Base-by-base conservation (phyloP, 2,888 invertebrate species). In the Brachypterus glaber region DNA sequence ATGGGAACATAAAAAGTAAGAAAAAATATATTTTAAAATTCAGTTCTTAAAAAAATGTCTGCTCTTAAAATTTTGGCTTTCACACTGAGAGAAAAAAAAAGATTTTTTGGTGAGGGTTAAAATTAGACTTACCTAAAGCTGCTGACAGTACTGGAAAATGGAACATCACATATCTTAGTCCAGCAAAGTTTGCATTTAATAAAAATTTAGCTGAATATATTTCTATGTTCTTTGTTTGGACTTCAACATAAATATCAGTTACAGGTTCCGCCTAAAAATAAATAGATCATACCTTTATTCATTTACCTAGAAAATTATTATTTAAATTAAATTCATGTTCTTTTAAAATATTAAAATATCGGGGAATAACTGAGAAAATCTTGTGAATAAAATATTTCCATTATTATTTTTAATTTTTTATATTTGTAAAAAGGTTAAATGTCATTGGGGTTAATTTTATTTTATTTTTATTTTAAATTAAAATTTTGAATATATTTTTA, bases 131-230 rank as follows among this genome's bases (percentile, higher is more conserved):
- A 75, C 81, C 88, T 55, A 89, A 63, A 46, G 81, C 62, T 40
- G 90, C 88, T 35, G 91, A 85, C 18, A 83, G 57, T 48, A 86
- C 68, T 24, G 93, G 93, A 87, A 89, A 93, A 69, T 91, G 79
- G 72, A 82, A 92, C 87, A 95, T 89, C 44, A 88, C 69, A 64
- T 92, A 91, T 40, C 92, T 79, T 2, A 95, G 65, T 0, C 93
- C 93, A 1, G 82, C 77, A 63, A 95, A 86, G 59, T 89, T 84
- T 2, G 93, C 93, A 51, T 86, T 82, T 24, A 95, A 83, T 43
- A 81, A 77, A 36, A 95, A 65, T 42, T 78, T 79, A 5, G 89
- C 84, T 0, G 83, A 77, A 62, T 93, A 92, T 47, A 92, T 76
- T 58, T 95, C 85, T 17, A 89, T 80, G 55, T 78, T 76, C 9